Evolutionary conservation across 2,113 vertebrate genomes (phyloP).

Genomic region (Myanophis thanlyinensis): DNA sequence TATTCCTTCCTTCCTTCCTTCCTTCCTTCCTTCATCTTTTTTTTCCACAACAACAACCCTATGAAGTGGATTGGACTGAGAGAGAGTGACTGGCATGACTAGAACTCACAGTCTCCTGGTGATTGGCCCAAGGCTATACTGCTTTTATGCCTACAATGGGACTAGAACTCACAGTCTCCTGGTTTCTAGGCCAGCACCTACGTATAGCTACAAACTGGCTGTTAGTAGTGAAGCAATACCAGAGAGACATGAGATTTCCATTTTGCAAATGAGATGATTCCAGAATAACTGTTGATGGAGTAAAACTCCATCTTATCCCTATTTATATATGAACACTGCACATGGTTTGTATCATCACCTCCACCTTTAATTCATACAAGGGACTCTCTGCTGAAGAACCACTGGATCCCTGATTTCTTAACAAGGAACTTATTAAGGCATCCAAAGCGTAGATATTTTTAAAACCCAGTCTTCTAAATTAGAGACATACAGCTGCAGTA

Average conservation of each 20-base stretch:
- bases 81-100: not conserved
- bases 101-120: not conserved
- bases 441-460: constrained; percentile 21
- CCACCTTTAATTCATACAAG: not conserved
- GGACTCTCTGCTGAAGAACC: constrained; percentile 1
- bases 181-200: not conserved
- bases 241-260: not conserved
- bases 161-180: not conserved
- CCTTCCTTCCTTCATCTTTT: not conserved
- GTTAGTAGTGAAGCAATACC: not conserved
- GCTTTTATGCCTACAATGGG: not conserved
- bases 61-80: not conserved
- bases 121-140: not conserved
- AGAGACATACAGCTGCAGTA: not conserved
- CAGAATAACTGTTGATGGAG: not conserved
- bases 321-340: not conserved
- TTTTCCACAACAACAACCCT: not conserved
- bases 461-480: constrained; percentile 22
- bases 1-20: not conserved
- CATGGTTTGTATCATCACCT: not conserved
- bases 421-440: constrained; percentile 20
- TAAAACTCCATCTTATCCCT: not conserved
- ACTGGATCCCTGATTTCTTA: constrained; percentile 10
- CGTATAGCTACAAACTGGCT: not conserved
- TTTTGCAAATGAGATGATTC: not conserved